Base-by-base conservation (phyloP, 2,888 invertebrate genomes). In the Slavum lentiscoides region DNA sequence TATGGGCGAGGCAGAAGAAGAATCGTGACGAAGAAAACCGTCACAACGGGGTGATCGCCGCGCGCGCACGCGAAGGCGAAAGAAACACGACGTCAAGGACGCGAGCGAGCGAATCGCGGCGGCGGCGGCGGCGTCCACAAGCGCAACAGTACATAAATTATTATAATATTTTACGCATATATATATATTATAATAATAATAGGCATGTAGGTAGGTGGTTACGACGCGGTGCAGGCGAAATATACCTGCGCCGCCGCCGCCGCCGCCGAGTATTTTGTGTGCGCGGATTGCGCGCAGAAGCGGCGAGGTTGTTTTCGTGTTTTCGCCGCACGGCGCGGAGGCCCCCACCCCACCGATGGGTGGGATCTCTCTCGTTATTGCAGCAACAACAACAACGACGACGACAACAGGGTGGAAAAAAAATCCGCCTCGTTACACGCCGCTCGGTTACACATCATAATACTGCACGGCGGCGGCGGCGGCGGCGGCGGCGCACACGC, bases 11-110 rank as follows among this genome's bases (percentile, higher is more conserved):
- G 80, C 70, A 11, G 39, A 39, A 70, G 30, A 37, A 17, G 30
- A 37, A 17, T 21, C 43, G 17, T 21, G 21, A n/a, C 8, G 74
- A 67, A 75, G 58, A 77, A 80, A 15, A 49, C 49, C 8, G 15
- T 11, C 11, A 49, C 49, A 11, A 49, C 70, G 80, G 80, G 80
- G 70, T 80, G 70, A 72, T 72, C 80, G 64, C 13, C 13, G 49
- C 49, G 49, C 15, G 49, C 13, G 49, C 49, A 13, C 15, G 49
- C 64, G 80, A 72, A 72, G 62, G 80, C 70, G 43, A 70, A 49
- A 49, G 49, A 49, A 70, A 80, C 70, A 72, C 70, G 83, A 74
- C 67, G 70, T 62, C 72, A 75, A 83, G 84, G 81, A 77, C 83
- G 83, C 30, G 30, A 30, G 30, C 30, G 30, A 30, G 30, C 30